These are phyloP conservation scores for Leuciscus idus DNA, from an alignment of 2,113 vertebrate genomes.

Conservation along the genomic window DNA sequence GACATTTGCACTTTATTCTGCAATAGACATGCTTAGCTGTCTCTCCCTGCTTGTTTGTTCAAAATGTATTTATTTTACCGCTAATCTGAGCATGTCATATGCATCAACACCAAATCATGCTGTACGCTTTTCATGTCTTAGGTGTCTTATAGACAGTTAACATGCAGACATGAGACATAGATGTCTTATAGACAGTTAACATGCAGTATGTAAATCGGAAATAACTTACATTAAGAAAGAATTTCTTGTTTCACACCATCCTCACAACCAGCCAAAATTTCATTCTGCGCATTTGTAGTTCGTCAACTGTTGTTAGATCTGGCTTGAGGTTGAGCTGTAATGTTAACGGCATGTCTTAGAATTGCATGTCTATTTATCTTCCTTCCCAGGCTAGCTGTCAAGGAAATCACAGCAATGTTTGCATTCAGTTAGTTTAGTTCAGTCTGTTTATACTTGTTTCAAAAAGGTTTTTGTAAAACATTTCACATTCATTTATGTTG, in stretches of 20 bases:
- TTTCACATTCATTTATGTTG: background rate
- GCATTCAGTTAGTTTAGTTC: background rate
- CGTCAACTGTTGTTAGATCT: background rate
- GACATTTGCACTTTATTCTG: slow-evolving; percentile 20
- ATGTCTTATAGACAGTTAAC: slow-evolving; percentile 6
- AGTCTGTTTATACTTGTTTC: background rate
- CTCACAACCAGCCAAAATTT: background rate
- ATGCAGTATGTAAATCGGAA: slow-evolving; percentile 38
- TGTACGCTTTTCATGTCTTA: background rate
- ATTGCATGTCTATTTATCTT: slow-evolving; percentile 20
- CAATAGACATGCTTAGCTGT: slow-evolving; percentile 3
- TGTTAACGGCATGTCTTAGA: background rate
- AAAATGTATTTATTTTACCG: slow-evolving; percentile 11
- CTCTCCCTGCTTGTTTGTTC: background rate
- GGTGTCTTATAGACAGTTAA: background rate
- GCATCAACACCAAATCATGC: slow-evolving; percentile 13
- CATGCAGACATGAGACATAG: slow-evolving; percentile 7
- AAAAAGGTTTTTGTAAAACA: background rate
- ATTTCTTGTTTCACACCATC: background rate
- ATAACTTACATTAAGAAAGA: background rate
- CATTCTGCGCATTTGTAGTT: background rate
- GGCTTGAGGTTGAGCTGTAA: slow-evolving; percentile 10
- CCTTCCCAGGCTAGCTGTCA: background rate
- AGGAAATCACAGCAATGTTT: slow-evolving; percentile 9
- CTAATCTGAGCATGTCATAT: slow-evolving; percentile 1